phyloP scores from a whole-genome alignment of 2,888 invertebrate species.

The Eledona agricola region DNA sequence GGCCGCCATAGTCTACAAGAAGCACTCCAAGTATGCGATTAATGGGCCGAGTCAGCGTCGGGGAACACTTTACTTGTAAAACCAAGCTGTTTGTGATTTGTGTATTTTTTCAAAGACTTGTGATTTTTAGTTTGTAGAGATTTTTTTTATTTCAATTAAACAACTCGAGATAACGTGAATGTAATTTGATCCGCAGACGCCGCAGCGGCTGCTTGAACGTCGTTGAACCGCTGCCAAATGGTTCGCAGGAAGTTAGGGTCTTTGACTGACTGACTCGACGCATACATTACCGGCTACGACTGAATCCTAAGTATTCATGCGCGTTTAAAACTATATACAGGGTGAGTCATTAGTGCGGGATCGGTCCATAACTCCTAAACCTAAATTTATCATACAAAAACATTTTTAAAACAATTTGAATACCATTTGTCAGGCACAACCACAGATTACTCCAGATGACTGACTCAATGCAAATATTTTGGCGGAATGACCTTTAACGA shows the following conservation, averaged over 20 bases:
- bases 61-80: constrained; percentile 62
- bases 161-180: constrained; percentile 40
- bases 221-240: constrained; percentile 34
- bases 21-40: constrained; percentile 64
- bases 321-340: constrained; percentile 31
- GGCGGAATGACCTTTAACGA: too few species aligned
- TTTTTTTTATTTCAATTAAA: constrained; percentile 37
- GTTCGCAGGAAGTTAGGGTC: constrained; percentile 43
- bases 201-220: constrained; percentile 12
- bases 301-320: constrained; percentile 41
- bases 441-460: too few species aligned
- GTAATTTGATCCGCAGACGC: not conserved
- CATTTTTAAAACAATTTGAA: too few species aligned
- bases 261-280: constrained; percentile 45
- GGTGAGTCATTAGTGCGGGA: too few species aligned
- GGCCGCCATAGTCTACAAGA: constrained; percentile 63
- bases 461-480: too few species aligned
- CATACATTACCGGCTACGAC: constrained; percentile 42
- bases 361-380: too few species aligned
- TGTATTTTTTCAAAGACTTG: constrained; percentile 47
- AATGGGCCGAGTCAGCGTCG: constrained; percentile 46
- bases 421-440: too few species aligned
- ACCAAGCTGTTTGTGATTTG: constrained; percentile 53
- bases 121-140: constrained; percentile 47
- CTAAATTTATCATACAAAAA: too few species aligned